A percentile compares a stretch with the other conserved stretches of the same genome.
Evolutionary conservation across 64 coral and sea anemone genomes (phyloP).

Genomic region (Acropora tenuis): DNA sequence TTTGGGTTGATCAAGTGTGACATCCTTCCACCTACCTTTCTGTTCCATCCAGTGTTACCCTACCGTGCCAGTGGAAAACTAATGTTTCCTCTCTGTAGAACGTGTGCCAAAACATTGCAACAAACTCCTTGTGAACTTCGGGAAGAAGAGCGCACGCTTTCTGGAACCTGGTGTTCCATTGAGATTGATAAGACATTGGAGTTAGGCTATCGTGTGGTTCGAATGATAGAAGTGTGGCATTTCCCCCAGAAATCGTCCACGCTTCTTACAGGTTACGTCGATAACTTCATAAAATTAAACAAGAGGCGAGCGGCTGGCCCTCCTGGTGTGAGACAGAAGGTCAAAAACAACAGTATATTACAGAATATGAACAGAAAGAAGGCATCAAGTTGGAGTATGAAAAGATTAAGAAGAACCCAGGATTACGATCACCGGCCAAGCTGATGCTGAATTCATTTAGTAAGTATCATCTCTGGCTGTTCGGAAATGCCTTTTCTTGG

Average conservation of each 20-base stretch:
- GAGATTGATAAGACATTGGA: constrained; percentile 7
- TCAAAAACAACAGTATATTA: constrained; percentile 16
- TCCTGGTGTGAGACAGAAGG: neutral
- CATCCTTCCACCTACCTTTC: constrained; percentile 10
- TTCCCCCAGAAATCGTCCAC: constrained; percentile 8
- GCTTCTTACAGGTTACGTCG: constrained; percentile 26
- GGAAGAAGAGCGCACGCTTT: constrained; percentile 3
- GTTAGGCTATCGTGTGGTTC: constrained; percentile 27
- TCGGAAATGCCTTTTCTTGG: no score
- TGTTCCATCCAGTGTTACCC: constrained; percentile 43
- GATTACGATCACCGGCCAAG: neutral
- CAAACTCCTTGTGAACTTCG: constrained; percentile 4
- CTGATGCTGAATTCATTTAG: neutral
- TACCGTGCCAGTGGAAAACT: constrained; percentile 1
- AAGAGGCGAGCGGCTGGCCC: constrained; percentile 46
- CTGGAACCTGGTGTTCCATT: neutral
- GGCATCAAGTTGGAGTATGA: constrained; percentile 6
- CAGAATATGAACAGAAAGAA: neutral
- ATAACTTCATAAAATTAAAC: constrained; percentile 34
- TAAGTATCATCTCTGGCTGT: no score
- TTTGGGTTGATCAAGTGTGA: constrained; percentile 33
- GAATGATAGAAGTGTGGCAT: constrained; percentile 58
- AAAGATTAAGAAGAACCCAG: constrained; percentile 15
- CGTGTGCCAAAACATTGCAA: neutral
- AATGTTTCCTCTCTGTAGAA: constrained; percentile 27